Conservation (phyloP, 2,113 vertebrate species). For the Scophthalmus maximus region DNA sequence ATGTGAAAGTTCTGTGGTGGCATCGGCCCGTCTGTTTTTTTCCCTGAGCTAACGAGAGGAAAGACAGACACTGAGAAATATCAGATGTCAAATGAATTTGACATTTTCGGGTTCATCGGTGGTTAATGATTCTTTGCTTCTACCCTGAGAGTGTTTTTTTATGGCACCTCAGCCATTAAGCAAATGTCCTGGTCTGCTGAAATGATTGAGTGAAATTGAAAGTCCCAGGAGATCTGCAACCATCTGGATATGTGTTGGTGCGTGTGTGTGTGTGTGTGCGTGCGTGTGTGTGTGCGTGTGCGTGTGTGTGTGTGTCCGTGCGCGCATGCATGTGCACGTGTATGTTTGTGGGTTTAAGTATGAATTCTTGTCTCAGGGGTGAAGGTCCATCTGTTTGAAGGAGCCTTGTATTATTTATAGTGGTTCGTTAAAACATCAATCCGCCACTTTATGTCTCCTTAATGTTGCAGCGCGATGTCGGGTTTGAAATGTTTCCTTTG, state of each 20-base stretch:
- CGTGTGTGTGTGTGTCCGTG: conserved; percentile 29
- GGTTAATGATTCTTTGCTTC: conserved; percentile 50
- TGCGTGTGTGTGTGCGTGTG: conserved; percentile 23
- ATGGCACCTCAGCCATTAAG: conserved; percentile 59
- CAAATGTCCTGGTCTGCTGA: conserved; percentile 57
- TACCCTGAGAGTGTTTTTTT: conserved; percentile 54
- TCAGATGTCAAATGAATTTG: conserved; percentile 24
- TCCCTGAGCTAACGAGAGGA: neutral
- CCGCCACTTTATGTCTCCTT: conserved; percentile 16
- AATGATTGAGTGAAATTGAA: conserved; percentile 63
- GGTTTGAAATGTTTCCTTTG: conserved; percentile 15
- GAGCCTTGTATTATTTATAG: conserved; percentile 38
- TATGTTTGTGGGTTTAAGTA: conserved; percentile 45
- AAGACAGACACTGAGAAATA: conserved; percentile 17
- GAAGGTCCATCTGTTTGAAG: conserved; percentile 63
- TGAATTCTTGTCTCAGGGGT: conserved; percentile 55
- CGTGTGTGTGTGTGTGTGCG: conserved; percentile 23
- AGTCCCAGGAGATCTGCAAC: conserved; percentile 57
- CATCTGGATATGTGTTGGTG: conserved; percentile 66
- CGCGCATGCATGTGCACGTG: conserved; percentile 21
- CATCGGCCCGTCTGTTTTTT: neutral
- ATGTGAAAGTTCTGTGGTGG: neutral
- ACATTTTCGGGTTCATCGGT: conserved; percentile 63
- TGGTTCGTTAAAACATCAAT: conserved; percentile 35
- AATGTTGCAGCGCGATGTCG: conserved; percentile 7